These are phyloP conservation scores for Malthinus seriepunctatus DNA, from an alignment of 2,888 invertebrate species.

Conservation along the genomic window DNA sequence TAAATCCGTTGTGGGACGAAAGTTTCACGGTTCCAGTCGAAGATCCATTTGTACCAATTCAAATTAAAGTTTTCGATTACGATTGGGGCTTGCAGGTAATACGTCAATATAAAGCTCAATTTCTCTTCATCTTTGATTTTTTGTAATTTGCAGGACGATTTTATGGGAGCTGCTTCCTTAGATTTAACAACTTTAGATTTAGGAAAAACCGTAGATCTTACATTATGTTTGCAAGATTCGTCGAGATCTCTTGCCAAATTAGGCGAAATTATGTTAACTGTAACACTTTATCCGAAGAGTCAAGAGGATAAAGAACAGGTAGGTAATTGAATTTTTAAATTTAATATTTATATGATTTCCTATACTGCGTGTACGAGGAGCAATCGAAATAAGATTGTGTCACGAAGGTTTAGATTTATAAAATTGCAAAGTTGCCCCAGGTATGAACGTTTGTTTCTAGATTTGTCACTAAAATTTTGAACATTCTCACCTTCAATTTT, in stretches of 20 bases:
- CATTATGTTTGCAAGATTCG: conserved; percentile 78
- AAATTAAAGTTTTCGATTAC: conserved; percentile 95
- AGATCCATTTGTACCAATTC: conserved; percentile 84
- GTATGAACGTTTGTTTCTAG: too few relatives aligned
- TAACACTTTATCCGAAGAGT: conserved; percentile 88
- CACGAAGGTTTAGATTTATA: too few relatives aligned
- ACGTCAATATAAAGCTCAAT: neutral
- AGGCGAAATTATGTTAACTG: conserved; percentile 83
- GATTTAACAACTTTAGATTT: conserved; percentile 84
- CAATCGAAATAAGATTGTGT: too few relatives aligned
- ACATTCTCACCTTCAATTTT: too few relatives aligned
- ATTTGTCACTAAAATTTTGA: too few relatives aligned
- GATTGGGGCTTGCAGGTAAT: conserved; percentile 84
- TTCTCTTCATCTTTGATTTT: neutral
- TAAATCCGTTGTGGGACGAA: conserved; percentile 99
- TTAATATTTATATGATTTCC: neutral
- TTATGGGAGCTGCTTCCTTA: conserved; percentile 90
- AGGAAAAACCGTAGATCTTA: conserved; percentile 75
- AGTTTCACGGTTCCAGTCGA: conserved; percentile 90
- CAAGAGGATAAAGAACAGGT: conserved; percentile 96
- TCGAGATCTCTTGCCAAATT: conserved; percentile 66
- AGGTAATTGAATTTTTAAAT: conserved; percentile 39
- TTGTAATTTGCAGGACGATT: conserved; percentile 79
- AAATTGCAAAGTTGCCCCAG: too few relatives aligned
- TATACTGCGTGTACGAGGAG: neutral